Evolutionary conservation across 92 coral and sea anemone genomes (phyloP).

Genomic region (Epizoanthus ramosus): DNA sequence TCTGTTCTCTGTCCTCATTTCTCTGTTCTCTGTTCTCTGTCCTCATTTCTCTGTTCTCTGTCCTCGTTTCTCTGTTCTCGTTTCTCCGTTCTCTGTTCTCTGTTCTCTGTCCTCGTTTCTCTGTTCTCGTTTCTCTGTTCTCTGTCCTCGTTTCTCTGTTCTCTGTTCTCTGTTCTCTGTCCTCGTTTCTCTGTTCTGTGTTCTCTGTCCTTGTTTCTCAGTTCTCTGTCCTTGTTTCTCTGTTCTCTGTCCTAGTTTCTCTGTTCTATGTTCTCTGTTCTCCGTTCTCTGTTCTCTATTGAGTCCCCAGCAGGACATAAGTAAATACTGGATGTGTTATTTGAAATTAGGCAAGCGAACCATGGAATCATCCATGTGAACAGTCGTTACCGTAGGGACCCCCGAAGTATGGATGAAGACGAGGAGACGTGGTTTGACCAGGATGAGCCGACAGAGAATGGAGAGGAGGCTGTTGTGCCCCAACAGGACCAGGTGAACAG

Average conservation of each 20-base stretch:
- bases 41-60: too few relatives aligned
- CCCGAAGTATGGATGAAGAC: slow-evolving; percentile 92
- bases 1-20: too few relatives aligned
- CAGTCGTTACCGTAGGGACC: slow-evolving; percentile 94
- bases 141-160: too few relatives aligned
- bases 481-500: slow-evolving; percentile 65
- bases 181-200: too few relatives aligned
- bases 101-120: background rate
- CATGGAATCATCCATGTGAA: slow-evolving; percentile 96
- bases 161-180: background rate
- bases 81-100: too few relatives aligned
- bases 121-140: background rate
- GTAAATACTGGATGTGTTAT: slow-evolving; percentile 33
- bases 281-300: background rate
- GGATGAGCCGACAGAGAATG: slow-evolving; percentile 82
- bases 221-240: too few relatives aligned
- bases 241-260: too few relatives aligned
- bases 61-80: too few relatives aligned
- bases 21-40: too few relatives aligned
- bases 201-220: too few relatives aligned
- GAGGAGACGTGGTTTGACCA: slow-evolving; percentile 97
- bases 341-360: slow-evolving; percentile 44
- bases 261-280: too few relatives aligned
- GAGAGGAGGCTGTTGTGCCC: slow-evolving; percentile 71
- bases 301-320: too few relatives aligned